Evolutionary conservation across 2,888 invertebrate species (phyloP).

Genomic region (Eupithecia tripunctaria): DNA sequence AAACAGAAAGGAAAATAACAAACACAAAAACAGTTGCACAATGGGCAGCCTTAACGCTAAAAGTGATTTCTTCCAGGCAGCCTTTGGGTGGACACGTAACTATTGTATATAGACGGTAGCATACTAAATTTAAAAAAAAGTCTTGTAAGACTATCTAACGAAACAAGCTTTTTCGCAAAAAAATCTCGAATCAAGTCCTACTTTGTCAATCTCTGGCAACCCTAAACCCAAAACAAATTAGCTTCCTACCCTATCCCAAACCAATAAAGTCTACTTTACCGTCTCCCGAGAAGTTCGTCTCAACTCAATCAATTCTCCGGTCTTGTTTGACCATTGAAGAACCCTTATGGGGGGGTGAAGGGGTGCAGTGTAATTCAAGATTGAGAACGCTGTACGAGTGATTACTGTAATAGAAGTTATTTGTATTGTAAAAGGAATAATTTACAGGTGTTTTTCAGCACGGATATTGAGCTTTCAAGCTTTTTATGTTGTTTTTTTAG

Average conservation of each 20-base stretch:
- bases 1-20: no score
- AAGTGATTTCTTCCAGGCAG: no score
- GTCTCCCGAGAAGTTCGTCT: conserved; percentile 36
- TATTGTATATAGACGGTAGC: no score
- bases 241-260: conserved; percentile 39
- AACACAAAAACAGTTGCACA: no score
- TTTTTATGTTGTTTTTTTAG: not conserved
- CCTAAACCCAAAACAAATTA: conserved; percentile 16
- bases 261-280: conserved; percentile 47
- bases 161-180: not conserved
- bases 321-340: conserved; percentile 73
- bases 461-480: not conserved
- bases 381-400: conserved; percentile 37
- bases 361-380: conserved; percentile 16
- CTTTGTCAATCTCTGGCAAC: conserved; percentile 4
- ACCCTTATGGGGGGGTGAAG: conserved; percentile 48
- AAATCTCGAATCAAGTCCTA: not conserved
- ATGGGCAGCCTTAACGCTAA: no score
- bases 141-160: no score
- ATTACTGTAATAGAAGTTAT: conserved; percentile 32
- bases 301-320: conserved; percentile 72
- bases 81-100: no score
- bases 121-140: no score
- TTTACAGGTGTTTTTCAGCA: not conserved
- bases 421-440: conserved; percentile 4